These are phyloP conservation scores for Spheniscus humboldti DNA, from an alignment of 2,797 vertebrate genomes.

Conservation along the genomic window DNA sequence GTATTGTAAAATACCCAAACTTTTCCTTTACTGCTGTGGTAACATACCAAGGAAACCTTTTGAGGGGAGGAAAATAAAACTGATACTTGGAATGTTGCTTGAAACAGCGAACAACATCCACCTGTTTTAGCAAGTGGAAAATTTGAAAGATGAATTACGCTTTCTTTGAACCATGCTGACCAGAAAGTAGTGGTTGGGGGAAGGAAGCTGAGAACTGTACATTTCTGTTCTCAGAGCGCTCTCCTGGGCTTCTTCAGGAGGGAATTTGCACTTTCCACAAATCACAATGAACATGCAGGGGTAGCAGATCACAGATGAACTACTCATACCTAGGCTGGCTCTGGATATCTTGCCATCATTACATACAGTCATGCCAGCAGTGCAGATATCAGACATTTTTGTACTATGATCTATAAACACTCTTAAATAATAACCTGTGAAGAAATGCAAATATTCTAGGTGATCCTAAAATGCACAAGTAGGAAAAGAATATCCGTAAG, in stretches of 20 bases:
- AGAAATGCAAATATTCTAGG: neutral
- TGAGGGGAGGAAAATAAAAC: neutral
- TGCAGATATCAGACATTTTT: neutral
- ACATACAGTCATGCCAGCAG: neutral
- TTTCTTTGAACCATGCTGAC: neutral
- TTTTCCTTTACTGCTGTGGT: neutral
- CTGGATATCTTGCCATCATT: neutral
- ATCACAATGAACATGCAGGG: neutral
- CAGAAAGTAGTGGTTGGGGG: neutral
- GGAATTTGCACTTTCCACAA: neutral
- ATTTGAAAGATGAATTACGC: neutral
- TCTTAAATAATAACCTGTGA: neutral
- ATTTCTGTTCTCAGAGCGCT: neutral
- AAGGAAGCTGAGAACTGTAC: neutral
- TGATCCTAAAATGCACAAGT: neutral
- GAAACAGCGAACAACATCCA: neutral
- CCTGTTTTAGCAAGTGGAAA: neutral
- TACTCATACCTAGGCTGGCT: neutral
- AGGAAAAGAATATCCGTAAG: neutral
- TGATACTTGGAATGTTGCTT: neutral
- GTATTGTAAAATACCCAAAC: neutral
- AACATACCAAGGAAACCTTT: neutral
- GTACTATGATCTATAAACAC: neutral
- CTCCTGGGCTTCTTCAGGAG: neutral
- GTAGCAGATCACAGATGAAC: neutral